phyloP scores from a whole-genome alignment of 2,888 invertebrate genomes.

The Apotomis capreana region DNA sequence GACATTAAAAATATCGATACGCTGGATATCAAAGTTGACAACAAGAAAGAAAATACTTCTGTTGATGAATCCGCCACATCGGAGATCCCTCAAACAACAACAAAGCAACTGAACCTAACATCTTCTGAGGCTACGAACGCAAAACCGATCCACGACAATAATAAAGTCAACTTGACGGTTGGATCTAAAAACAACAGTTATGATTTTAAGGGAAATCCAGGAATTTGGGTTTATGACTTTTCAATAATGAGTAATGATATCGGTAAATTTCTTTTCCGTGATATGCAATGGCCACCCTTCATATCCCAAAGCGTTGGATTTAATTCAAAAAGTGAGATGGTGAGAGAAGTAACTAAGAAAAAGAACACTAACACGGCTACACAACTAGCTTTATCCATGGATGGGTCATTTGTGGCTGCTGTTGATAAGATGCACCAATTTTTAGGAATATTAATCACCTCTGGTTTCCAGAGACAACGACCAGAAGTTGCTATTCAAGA shows the following conservation, averaged over 20 bases:
- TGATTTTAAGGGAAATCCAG: conserved; percentile 50
- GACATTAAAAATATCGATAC: not conserved
- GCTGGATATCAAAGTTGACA: not conserved
- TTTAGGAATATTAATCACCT: conserved; percentile 60
- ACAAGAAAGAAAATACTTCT: conserved; percentile 4
- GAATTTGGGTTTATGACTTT: conserved; percentile 63
- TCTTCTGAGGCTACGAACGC: not conserved
- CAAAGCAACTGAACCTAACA: not conserved
- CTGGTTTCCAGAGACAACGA: conserved; percentile 57
- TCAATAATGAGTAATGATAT: conserved; percentile 41
- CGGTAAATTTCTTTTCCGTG: not conserved
- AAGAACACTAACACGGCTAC: conserved; percentile 40
- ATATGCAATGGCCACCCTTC: not conserved
- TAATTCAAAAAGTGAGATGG: conserved; percentile 37
- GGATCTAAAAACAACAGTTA: not conserved
- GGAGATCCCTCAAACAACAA: not conserved
- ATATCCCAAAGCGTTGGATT: not conserved
- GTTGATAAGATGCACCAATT: conserved; percentile 65
- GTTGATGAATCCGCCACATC: not conserved
- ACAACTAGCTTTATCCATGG: conserved; percentile 59
- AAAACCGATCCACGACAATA: not conserved
- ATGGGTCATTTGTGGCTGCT: conserved; percentile 69
- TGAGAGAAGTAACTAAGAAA: conserved; percentile 36
- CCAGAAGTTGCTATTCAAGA: conserved; percentile 66
- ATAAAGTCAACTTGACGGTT: not conserved